A percentile compares a stretch with the other conserved stretches of the same genome.
Conservation (phyloP, 53 echinoderm and acorn worm genomes). For the Echinometra lucunter region DNA sequence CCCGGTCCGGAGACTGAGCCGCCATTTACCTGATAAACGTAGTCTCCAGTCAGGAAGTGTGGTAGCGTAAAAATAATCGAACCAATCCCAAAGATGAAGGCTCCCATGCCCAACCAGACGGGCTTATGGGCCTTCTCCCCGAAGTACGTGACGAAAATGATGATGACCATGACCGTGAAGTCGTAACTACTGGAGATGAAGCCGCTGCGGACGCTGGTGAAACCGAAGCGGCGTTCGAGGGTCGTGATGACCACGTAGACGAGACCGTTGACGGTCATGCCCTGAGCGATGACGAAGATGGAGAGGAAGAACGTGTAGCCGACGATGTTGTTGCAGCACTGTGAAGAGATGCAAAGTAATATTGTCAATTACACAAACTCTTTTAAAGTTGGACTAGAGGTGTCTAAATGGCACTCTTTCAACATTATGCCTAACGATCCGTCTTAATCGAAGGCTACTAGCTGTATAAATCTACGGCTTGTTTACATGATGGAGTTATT, state of each 20-base stretch:
- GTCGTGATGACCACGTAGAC: constrained; percentile 93
- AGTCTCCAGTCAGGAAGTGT: constrained; percentile 81
- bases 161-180: constrained; percentile 89
- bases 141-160: constrained; percentile 95
- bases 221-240: constrained; percentile 88
- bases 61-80: constrained; percentile 87
- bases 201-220: constrained; percentile 91
- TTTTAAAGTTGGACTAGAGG: too few relatives aligned
- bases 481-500: too few relatives aligned
- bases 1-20: too few relatives aligned
- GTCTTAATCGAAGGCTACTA: too few relatives aligned
- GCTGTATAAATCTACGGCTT: too few relatives aligned
- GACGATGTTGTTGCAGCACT: constrained; percentile 81
- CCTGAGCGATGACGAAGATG: constrained; percentile 88
- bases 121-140: constrained; percentile 95
- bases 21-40: constrained; percentile 69
- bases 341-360: not conserved
- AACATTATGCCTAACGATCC: too few relatives aligned
- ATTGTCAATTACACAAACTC: too few relatives aligned
- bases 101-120: constrained; percentile 86
- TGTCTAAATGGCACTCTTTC: too few relatives aligned
- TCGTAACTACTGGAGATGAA: constrained; percentile 97
- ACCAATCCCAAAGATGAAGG: constrained; percentile 83
- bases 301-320: constrained; percentile 84
- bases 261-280: constrained; percentile 94